Evolutionary conservation across 2,888 invertebrate genomes (phyloP).

Genomic region (Drosophila meridionalis): DNA sequence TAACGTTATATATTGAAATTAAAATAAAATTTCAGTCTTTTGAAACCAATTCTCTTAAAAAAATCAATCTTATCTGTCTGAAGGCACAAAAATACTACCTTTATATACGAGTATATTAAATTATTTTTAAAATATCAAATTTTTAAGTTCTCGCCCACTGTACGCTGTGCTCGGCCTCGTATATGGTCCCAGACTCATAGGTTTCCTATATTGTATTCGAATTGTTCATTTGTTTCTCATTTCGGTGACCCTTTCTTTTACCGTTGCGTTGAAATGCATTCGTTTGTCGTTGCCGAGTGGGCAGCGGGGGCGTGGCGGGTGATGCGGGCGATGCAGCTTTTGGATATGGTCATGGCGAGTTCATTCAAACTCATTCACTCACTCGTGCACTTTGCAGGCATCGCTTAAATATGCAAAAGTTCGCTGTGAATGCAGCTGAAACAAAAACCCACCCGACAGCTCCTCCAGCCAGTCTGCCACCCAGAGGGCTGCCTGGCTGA

Average conservation of each 20-base stretch:
- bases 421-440: conserved; percentile 67
- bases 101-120: no score
- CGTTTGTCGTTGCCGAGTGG: conserved; percentile 44
- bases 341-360: conserved; percentile 72
- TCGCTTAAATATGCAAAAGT: conserved; percentile 80
- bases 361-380: conserved; percentile 82
- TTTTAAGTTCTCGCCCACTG: conserved; percentile 20
- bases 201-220: conserved; percentile 41
- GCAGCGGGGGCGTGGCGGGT: not conserved
- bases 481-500: conserved; percentile 8
- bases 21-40: no score
- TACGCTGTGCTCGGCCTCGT: conserved; percentile 19
- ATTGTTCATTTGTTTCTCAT: conserved; percentile 62
- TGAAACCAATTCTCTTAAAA: no score
- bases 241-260: conserved; percentile 37
- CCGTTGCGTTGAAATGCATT: conserved; percentile 66
- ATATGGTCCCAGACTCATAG: conserved; percentile 21
- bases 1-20: no score
- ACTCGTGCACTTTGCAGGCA: conserved; percentile 60
- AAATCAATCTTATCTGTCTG: no score
- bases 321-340: conserved; percentile 34
- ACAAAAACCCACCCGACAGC: conserved; percentile 34
- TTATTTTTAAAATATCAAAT: no score
- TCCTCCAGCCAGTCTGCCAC: not conserved
- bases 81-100: no score